phyloP scores from a whole-genome alignment of 2,797 vertebrate species.

The Spea hammondii region DNA sequence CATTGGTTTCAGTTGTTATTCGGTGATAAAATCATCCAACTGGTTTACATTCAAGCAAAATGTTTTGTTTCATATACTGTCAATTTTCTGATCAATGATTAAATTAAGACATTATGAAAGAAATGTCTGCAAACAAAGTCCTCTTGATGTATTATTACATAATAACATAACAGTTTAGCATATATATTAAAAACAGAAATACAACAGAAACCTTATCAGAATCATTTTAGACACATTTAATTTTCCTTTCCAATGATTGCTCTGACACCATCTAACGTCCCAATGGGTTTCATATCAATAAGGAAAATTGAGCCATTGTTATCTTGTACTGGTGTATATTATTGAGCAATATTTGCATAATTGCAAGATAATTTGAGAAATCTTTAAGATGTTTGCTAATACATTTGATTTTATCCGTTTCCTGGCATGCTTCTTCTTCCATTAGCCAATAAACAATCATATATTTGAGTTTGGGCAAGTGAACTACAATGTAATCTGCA shows the following conservation, averaged over 20 bases:
- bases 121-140: conserved; percentile 27
- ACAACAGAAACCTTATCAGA: conserved; percentile 58
- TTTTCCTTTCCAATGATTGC: conserved; percentile 63
- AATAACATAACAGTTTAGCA: conserved; percentile 53
- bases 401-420: conserved; percentile 53
- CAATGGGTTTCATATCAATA: conserved; percentile 57
- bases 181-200: conserved; percentile 58
- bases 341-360: conserved; percentile 58
- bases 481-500: conserved; percentile 7
- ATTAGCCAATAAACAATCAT: conserved; percentile 51
- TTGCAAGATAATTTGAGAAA: conserved; percentile 59
- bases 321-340: conserved; percentile 60
- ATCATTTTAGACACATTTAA: conserved; percentile 59
- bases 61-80: conserved; percentile 4
- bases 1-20: not conserved
- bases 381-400: conserved; percentile 56
- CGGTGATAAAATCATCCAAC: not conserved
- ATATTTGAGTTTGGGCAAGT: not conserved
- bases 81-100: not conserved
- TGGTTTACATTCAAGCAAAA: not conserved
- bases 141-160: conserved; percentile 22
- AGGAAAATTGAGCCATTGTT: conserved; percentile 60
- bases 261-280: conserved; percentile 65
- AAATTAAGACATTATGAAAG: conserved; percentile 31
- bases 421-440: conserved; percentile 48